A percentile compares a stretch with the other conserved stretches of the same genome.
phyloP scores from a whole-genome alignment of 2,113 vertebrate genomes.

The Fregata magnificens region DNA sequence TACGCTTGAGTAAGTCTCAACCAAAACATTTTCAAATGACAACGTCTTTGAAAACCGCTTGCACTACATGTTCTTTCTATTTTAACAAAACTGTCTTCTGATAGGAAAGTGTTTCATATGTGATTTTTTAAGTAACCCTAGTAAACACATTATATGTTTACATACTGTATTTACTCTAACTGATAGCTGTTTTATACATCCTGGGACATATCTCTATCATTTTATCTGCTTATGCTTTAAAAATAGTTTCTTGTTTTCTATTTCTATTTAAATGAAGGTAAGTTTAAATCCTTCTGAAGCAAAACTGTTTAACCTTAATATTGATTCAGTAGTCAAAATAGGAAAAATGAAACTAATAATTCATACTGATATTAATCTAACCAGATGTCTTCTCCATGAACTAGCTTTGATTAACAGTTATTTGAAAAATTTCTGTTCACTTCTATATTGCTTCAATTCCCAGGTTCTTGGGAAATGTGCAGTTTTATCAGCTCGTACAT shows the following conservation, averaged over 20 bases:
- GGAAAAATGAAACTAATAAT: neutral
- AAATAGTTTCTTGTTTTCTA: neutral
- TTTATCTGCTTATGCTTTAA: neutral
- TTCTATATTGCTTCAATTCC: constrained; percentile 40
- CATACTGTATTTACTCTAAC: neutral
- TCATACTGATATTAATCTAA: neutral
- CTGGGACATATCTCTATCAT: neutral
- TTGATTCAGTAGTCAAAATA: neutral
- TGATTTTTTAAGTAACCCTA: neutral
- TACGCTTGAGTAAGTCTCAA: neutral
- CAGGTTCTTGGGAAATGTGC: constrained; percentile 20
- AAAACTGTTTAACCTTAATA: neutral
- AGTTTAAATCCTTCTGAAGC: neutral
- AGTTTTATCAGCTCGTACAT: constrained; percentile 8
- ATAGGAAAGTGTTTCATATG: neutral
- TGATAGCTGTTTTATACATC: neutral
- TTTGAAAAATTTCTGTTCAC: constrained; percentile 18
- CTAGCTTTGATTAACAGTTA: constrained; percentile 48
- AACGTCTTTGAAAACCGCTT: neutral
- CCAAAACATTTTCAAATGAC: neutral
- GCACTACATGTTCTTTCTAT: neutral
- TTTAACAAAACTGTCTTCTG: neutral
- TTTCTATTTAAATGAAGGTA: neutral
- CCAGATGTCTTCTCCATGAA: neutral
- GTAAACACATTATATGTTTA: neutral